These are phyloP conservation scores for Aleiodes alternator DNA, from an alignment of 2,888 invertebrate species.

Conservation along the genomic window DNA sequence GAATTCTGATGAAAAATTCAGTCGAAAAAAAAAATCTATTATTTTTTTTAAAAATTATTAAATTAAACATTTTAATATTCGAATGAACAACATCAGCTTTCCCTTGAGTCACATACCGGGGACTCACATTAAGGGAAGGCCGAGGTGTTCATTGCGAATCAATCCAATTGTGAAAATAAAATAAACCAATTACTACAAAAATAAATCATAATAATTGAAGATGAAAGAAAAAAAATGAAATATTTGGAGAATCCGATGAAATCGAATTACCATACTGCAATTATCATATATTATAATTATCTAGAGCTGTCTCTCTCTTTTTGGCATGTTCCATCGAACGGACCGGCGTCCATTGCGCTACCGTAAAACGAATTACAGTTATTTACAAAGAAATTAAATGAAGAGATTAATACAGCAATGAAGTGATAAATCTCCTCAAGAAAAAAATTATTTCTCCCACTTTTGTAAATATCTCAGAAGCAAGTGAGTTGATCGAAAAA, in stretches of 20 bases:
- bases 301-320: constrained; percentile 62
- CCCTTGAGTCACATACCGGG: constrained; percentile 64
- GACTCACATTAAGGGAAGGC: constrained; percentile 70
- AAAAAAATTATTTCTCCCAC: constrained; percentile 36
- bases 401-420: constrained; percentile 2
- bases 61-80: constrained; percentile 37
- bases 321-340: constrained; percentile 71
- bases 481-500: too few relatives aligned
- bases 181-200: neutral
- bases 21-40: constrained; percentile 16
- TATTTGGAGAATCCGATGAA: constrained; percentile 34
- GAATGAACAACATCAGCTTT: constrained; percentile 74
- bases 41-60: constrained; percentile 26
- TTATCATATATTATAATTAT: constrained; percentile 61
- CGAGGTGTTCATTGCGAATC: constrained; percentile 71
- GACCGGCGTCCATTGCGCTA: constrained; percentile 60
- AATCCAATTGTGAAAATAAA: neutral
- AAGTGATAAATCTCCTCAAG: neutral
- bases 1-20: constrained; percentile 26
- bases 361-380: constrained; percentile 48
- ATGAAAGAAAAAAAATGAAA: constrained; percentile 40
- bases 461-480: neutral
- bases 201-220: neutral
- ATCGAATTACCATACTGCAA: constrained; percentile 48
- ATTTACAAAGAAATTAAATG: constrained; percentile 43